Evolutionary conservation across 2,113 vertebrate species (phyloP).

Genomic region (Glareola pratincola): DNA sequence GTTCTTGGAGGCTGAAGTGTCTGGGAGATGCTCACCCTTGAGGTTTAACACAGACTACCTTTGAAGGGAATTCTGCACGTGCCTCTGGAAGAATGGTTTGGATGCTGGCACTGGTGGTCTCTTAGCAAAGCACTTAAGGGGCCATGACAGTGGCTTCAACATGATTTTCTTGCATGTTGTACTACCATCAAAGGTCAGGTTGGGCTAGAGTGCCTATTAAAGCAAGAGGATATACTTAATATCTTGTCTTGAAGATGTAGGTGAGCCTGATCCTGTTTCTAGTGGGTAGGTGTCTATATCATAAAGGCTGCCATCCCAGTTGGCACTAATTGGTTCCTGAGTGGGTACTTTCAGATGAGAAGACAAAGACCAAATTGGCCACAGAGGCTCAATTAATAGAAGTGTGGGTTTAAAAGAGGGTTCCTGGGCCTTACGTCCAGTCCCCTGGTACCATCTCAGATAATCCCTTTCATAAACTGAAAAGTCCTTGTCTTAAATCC

Average conservation of each 20-base stretch:
- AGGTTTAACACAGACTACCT: background rate
- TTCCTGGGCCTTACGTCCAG: conserved; percentile 6
- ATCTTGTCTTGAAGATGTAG: background rate
- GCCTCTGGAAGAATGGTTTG: background rate
- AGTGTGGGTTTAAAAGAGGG: background rate
- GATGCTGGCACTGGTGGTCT: background rate
- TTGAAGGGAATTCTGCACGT: background rate
- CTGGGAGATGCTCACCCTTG: background rate
- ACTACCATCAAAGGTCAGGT: background rate
- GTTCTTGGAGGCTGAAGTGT: background rate
- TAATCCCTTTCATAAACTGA: conserved; percentile 63
- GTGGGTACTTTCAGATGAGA: background rate
- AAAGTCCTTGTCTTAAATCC: conserved; percentile 65
- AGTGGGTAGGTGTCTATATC: background rate
- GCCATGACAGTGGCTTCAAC: background rate
- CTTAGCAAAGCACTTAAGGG: background rate
- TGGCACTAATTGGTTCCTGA: background rate
- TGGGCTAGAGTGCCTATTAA: background rate
- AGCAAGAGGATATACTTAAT: background rate
- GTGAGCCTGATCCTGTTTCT: background rate
- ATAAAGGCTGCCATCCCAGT: background rate
- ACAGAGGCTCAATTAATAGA: background rate
- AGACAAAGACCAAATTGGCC: background rate
- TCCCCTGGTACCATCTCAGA: conserved; percentile 47
- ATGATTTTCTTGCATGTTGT: background rate